These are phyloP conservation scores for Clostera curtula DNA, from an alignment of 2,888 invertebrate genomes.

Conservation along the genomic window DNA sequence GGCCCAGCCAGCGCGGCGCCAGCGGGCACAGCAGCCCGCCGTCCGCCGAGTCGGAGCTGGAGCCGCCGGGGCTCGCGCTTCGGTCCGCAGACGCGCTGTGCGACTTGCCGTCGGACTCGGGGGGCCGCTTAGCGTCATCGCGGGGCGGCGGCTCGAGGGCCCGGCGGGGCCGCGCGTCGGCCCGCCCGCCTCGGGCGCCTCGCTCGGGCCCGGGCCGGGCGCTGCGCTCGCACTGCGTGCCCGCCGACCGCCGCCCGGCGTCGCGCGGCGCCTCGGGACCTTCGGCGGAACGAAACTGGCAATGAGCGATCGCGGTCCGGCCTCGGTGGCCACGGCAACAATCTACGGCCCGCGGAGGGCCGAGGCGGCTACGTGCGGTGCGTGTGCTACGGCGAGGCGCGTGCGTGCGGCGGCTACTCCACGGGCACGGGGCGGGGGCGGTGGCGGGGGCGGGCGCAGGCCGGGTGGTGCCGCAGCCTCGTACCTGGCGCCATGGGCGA, in stretches of 20 bases:
- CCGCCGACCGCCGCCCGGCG: not conserved
- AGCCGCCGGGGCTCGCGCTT: conserved; percentile 47
- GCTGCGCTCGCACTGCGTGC: not conserved
- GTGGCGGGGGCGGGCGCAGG: conserved; percentile 34
- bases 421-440: conserved; percentile 44
- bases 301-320: conserved; percentile 11
- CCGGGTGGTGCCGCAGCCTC: no score
- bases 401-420: conserved; percentile 33
- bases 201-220: not conserved
- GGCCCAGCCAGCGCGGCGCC: conserved; percentile 54
- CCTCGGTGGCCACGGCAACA: no score
- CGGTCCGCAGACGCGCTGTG: conserved; percentile 12
- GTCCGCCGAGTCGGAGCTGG: conserved; percentile 49
- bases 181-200: conserved; percentile 5
- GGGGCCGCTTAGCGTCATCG: no score
- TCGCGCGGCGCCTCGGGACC: conserved; percentile 1
- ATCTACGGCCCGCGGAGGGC: no score
- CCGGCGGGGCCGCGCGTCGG: no score
- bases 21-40: conserved; percentile 50
- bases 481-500: no score
- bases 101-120: conserved; percentile 9
- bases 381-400: conserved; percentile 4
- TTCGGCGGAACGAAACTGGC: conserved; percentile 9
- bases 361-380: no score
- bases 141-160: no score